phyloP scores from a whole-genome alignment of 2,797 vertebrate genomes.

The Huso huso region DNA sequence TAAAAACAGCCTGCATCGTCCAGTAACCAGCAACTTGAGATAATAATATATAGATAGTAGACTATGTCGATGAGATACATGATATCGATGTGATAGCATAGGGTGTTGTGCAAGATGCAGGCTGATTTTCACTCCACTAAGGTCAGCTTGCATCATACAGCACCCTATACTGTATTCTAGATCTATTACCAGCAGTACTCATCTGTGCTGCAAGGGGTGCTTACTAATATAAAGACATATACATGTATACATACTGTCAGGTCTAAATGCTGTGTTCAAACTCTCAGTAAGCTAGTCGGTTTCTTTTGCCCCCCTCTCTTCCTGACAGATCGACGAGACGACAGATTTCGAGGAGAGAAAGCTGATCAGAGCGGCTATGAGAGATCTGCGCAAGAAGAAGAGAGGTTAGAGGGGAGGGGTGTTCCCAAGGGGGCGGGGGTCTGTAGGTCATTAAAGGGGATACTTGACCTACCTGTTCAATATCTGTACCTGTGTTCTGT shows the following conservation, averaged over 20 bases:
- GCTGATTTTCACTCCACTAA: too few species aligned
- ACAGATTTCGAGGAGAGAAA: conserved; percentile 89
- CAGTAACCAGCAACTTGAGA: too few species aligned
- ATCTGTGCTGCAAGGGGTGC: conserved; percentile 23
- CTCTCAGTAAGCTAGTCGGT: not conserved
- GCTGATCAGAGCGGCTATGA: conserved; percentile 87
- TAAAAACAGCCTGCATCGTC: too few species aligned
- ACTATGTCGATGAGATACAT: too few species aligned
- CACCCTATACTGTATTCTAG: too few species aligned
- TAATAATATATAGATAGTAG: too few species aligned
- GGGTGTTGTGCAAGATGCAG: too few species aligned
- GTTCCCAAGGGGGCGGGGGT: not conserved
- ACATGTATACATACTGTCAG: not conserved
- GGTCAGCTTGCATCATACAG: too few species aligned
- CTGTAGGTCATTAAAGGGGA: too few species aligned
- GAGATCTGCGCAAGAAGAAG: conserved; percentile 88
- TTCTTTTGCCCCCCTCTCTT: not conserved
- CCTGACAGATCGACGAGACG: conserved; percentile 74
- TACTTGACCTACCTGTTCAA: not conserved
- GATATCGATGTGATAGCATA: too few species aligned
- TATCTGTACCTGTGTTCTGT: not conserved
- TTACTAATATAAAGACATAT: conserved; percentile 4
- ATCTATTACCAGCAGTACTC: too few species aligned
- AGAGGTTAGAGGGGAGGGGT: conserved; percentile 65
- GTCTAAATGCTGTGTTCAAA: not conserved